Percentiles rank a stretch among this genome's conserved stretches.
phyloP scores from a whole-genome alignment of 1,140 invertebrate species.

The Diploscapter pachys region DNA sequence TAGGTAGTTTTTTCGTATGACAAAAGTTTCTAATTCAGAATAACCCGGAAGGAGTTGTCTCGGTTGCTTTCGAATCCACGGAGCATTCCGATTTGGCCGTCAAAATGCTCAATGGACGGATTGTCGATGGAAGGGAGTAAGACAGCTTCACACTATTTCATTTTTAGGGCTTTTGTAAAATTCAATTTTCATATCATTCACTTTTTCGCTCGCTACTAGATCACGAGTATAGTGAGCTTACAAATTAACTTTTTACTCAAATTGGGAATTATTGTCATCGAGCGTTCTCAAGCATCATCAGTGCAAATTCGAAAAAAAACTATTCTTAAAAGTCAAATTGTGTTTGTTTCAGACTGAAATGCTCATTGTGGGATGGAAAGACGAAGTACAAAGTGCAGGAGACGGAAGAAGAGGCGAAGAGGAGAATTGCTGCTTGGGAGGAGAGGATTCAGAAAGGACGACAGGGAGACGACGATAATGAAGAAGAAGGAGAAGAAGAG shows the following conservation, averaged over 20 bases:
- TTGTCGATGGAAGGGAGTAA: slow-evolving; percentile 76
- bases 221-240: no score
- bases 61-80: slow-evolving; percentile 82
- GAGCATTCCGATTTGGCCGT: slow-evolving; percentile 88
- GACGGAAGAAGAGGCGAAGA: slow-evolving; percentile 79
- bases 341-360: slow-evolving; percentile 66
- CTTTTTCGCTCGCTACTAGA: no score
- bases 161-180: no score
- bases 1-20: slow-evolving; percentile 1
- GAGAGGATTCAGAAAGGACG: slow-evolving; percentile 64
- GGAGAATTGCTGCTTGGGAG: slow-evolving; percentile 81
- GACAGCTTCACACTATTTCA: not conserved
- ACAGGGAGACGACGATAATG: slow-evolving; percentile 32
- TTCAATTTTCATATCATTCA: no score
- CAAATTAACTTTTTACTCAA: no score
- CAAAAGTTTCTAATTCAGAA: slow-evolving; percentile 65
- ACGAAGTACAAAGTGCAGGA: slow-evolving; percentile 88
- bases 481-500: slow-evolving; percentile 18
- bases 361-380: slow-evolving; percentile 88
- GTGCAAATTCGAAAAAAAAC: no score
- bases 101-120: slow-evolving; percentile 80
- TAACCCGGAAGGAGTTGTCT: slow-evolving; percentile 87
- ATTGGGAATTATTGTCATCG: no score
- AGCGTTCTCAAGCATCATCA: no score
- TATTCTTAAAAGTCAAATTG: not conserved